Evolutionary conservation across 1,140 invertebrate species (phyloP).

Genomic region (Gryon sp.): DNA sequence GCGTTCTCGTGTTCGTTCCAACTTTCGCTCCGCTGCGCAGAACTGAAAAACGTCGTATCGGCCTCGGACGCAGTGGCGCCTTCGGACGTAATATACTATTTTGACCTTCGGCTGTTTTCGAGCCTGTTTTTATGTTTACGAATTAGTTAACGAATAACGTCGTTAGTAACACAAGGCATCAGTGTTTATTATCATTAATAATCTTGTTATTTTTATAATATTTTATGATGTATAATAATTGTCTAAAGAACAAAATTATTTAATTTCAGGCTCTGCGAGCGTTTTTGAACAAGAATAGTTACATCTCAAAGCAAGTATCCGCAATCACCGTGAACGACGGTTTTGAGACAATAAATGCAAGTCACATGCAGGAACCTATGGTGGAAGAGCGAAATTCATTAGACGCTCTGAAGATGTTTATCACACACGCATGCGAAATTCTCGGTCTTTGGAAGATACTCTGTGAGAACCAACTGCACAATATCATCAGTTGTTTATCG

Average conservation of each 20-base stretch:
- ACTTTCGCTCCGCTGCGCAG: too few relatives aligned
- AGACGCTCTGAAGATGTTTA: conserved; percentile 87
- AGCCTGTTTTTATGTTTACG: too few relatives aligned
- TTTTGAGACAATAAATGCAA: conserved; percentile 72
- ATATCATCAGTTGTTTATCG: conserved; percentile 84
- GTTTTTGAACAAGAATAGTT: conserved; percentile 84
- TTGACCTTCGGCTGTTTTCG: too few relatives aligned
- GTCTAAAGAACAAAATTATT: too few relatives aligned
- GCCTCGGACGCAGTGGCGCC: too few relatives aligned
- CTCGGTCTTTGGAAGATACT: conserved; percentile 96
- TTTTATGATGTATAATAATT: too few relatives aligned
- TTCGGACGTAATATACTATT: too few relatives aligned
- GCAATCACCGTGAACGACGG: conserved; percentile 71
- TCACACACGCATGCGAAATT: conserved; percentile 92
- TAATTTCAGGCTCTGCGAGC: conserved; percentile 80
- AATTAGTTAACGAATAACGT: too few relatives aligned
- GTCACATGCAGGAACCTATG: conserved; percentile 77
- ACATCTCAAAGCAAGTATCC: conserved; percentile 75
- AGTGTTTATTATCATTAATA: too few relatives aligned
- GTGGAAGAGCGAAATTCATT: conserved; percentile 87
- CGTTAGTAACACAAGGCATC: too few relatives aligned
- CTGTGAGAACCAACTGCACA: conserved; percentile 94
- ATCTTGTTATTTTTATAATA: not conserved
- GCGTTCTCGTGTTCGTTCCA: too few relatives aligned
- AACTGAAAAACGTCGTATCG: too few relatives aligned